Evolutionary conservation across 2,888 invertebrate species (phyloP).

Genomic region (Sarcophaga caerulescens): DNA sequence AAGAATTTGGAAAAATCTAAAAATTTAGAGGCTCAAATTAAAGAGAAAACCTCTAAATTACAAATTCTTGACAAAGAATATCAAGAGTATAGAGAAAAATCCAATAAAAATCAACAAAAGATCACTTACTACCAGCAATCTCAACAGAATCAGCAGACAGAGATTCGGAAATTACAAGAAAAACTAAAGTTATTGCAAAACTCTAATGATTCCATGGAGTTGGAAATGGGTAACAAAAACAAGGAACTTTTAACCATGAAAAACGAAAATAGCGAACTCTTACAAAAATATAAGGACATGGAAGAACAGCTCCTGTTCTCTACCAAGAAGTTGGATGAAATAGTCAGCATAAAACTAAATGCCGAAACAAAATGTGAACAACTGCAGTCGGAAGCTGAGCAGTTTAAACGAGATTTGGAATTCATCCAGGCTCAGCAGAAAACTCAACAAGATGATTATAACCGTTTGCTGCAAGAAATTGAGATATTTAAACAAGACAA

Average conservation of each 20-base stretch:
- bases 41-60: constrained; percentile 47
- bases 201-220: constrained; percentile 48
- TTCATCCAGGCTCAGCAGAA: constrained; percentile 59
- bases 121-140: constrained; percentile 29
- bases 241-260: constrained; percentile 47
- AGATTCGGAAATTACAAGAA: constrained; percentile 47
- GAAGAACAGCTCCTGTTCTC: constrained; percentile 55
- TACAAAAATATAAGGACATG: constrained; percentile 13
- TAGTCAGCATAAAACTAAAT: constrained; percentile 47
- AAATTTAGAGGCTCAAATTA: constrained; percentile 42
- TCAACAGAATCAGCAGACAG: constrained; percentile 19
- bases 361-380: constrained; percentile 65
- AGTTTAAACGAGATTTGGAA: constrained; percentile 63
- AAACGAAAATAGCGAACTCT: constrained; percentile 47
- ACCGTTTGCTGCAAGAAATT: constrained; percentile 58
- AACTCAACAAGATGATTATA: constrained; percentile 49
- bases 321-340: constrained; percentile 60
- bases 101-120: constrained; percentile 42
- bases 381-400: constrained; percentile 56
- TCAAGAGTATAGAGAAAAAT: constrained; percentile 47
- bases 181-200: constrained; percentile 45
- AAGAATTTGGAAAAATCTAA: constrained; percentile 42
- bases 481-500: constrained; percentile 65
- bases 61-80: constrained; percentile 46
- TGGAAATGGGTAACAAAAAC: constrained; percentile 47